Evolutionary conservation across 2,888 invertebrate species (phyloP).

Genomic region (Helleia helle): DNA sequence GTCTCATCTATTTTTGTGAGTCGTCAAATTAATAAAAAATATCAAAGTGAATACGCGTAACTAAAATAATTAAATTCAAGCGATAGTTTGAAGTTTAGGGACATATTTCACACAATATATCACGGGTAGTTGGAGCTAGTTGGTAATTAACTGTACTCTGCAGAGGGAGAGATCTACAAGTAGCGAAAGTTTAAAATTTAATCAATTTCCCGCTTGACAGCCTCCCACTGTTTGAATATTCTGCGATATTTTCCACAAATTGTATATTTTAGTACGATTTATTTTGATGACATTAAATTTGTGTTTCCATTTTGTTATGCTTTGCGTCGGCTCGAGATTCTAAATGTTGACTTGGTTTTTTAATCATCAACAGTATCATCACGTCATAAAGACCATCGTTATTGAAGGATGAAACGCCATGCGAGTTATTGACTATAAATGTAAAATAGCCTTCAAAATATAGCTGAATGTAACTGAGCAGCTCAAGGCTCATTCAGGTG

Average conservation of each 20-base stretch:
- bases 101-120: slow-evolving; percentile 17
- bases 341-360: too few species aligned
- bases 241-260: neutral
- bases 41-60: too few species aligned
- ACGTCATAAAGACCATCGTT: too few species aligned
- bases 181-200: slow-evolving; percentile 45
- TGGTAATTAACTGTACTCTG: slow-evolving; percentile 32
- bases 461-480: too few species aligned
- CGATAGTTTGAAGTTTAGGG: slow-evolving; percentile 8
- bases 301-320: neutral
- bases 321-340: too few species aligned
- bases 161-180: slow-evolving; percentile 20
- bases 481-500: too few species aligned
- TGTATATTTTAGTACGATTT: slow-evolving; percentile 2
- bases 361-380: too few species aligned
- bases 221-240: slow-evolving; percentile 14
- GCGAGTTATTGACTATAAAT: too few species aligned
- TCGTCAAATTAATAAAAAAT: too few species aligned
- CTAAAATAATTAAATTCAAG: neutral
- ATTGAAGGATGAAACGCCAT: too few species aligned
- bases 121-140: slow-evolving; percentile 21
- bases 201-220: slow-evolving; percentile 43
- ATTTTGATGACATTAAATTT: neutral
- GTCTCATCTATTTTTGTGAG: too few species aligned
- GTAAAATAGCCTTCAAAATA: too few species aligned